Base-by-base conservation (phyloP, 2,113 vertebrate species). In the Cathartes aura region DNA sequence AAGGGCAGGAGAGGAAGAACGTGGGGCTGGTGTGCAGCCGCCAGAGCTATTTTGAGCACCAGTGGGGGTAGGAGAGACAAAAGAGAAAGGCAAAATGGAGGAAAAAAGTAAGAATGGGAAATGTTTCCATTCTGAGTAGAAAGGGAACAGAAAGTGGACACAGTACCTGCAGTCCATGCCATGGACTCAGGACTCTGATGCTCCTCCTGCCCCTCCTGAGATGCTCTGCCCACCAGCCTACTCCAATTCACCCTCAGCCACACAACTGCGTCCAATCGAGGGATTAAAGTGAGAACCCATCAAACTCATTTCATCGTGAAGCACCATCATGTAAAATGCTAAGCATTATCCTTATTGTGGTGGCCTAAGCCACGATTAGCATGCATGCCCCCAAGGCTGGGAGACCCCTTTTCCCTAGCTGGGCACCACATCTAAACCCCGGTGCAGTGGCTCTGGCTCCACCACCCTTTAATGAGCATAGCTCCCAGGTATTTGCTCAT, bases 261-360 rank as follows among this genome's bases (percentile, higher is more conserved):
- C 4, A 1, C 16, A 42, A 47, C 68, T 27, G 23, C 3, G 0
- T 47, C 66, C 76, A 48, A 8, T 12, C 4, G 0, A 52, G 40
- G 40, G 38, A 89, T 48, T 79, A 75, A 43, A 50, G 36, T 6
- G 0, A 87, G 83, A 81, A 56, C 40, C 59, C 75, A 80, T 19
- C 56, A 59, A 81, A 84, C 23, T n/a, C 66, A 56, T 60, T 47
- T 52, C 38, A 27, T 34, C 13, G 1, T 29, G 22, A 87, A 81
- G 32, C 10, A 13, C 43, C 45, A 48, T 6, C 40, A 4, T 7
- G 11, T 48, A 45, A 86, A 92, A 84, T 2, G 3, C 52, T 36
- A 63, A 87, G 15, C 7, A 15, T 62, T 45, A 59, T n/a, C 62
- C 67, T 42, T 5, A 47, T 11, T 12, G 32, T 27, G 58, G 66